phyloP scores from a whole-genome alignment of 2,113 vertebrate genomes.

The Patagioenas fasciata region DNA sequence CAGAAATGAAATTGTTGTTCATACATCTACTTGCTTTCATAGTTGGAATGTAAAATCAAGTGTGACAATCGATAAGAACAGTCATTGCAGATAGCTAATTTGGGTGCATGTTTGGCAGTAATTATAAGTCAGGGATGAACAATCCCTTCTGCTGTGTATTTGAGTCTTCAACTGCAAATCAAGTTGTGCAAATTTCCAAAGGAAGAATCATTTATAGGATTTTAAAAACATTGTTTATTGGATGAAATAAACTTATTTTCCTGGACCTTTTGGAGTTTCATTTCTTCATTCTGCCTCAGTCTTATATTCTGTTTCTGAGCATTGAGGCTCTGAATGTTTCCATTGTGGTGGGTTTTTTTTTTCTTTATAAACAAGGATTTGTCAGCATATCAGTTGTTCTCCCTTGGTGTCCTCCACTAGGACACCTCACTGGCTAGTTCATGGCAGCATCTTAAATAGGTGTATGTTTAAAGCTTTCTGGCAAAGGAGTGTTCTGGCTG shows the following conservation, averaged over 20 bases:
- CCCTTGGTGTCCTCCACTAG: not conserved
- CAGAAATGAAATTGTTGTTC: not conserved
- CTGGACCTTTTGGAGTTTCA: not conserved
- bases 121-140: not conserved
- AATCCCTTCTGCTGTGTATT: not conserved
- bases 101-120: not conserved
- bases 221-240: not conserved
- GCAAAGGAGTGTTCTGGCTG: not conserved
- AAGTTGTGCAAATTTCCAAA: not conserved
- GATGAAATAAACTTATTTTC: not conserved
- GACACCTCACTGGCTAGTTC: not conserved
- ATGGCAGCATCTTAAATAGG: not conserved
- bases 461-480: not conserved
- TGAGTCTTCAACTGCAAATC: not conserved
- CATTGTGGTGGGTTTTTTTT: not conserved
- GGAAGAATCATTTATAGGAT: not conserved
- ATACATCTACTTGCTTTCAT: not conserved
- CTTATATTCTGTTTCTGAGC: not conserved
- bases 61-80: not conserved
- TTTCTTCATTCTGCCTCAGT: not conserved
- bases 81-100: not conserved
- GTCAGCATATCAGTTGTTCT: not conserved
- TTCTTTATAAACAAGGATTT: not conserved
- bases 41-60: not conserved
- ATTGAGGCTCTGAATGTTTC: not conserved